Conservation (phyloP, 2,888 invertebrate genomes). For the Alentia gelatinosa region DNA sequence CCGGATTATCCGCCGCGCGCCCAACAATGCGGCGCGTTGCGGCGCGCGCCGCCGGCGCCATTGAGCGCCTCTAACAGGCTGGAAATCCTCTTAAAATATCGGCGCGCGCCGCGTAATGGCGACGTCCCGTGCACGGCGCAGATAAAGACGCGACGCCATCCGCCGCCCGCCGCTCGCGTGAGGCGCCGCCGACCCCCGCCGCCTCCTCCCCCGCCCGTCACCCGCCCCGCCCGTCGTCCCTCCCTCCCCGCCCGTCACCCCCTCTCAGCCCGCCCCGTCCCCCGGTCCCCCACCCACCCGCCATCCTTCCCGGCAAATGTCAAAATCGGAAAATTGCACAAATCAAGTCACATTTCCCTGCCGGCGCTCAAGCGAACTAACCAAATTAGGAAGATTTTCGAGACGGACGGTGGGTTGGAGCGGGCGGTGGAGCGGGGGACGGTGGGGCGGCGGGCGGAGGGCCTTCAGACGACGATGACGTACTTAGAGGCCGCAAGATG, state of each 20-base stretch:
- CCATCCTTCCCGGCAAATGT: constrained; percentile 4
- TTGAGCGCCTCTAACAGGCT: constrained; percentile 25
- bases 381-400: constrained; percentile 49
- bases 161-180: neutral
- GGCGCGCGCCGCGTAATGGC: neutral
- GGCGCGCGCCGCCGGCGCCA: neutral
- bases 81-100: constrained; percentile 49
- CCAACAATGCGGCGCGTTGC: neutral
- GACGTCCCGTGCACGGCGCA: neutral
- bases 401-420: neutral
- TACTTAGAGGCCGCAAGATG: constrained; percentile 27
- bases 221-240: neutral
- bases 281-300: neutral
- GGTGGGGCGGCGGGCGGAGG: neutral
- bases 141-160: neutral
- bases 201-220: neutral
- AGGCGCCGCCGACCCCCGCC: neutral
- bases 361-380: constrained; percentile 31
- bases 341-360: constrained; percentile 47
- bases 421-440: neutral
- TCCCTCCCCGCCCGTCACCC: neutral
- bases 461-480: neutral
- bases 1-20: constrained; percentile 41
- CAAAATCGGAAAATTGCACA: constrained; percentile 50
- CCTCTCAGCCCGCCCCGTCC: neutral